Evolutionary conservation across 2,797 vertebrate species (phyloP).

Genomic region (Trichosurus vulpecula): DNA sequence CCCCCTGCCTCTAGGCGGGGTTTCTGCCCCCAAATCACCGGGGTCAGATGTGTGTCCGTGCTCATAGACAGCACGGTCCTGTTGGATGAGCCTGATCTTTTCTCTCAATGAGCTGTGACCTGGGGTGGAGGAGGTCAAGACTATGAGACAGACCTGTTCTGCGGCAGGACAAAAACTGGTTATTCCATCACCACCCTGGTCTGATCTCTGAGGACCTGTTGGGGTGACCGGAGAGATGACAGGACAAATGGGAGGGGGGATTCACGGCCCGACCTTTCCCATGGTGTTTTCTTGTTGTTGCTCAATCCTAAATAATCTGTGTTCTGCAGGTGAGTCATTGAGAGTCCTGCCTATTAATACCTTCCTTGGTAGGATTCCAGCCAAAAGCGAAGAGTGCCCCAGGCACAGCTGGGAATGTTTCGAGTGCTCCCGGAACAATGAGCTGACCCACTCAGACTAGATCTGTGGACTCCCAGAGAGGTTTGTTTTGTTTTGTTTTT

Average conservation of each 20-base stretch:
- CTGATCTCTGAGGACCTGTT: slow-evolving; percentile 20
- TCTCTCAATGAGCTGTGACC: not conserved
- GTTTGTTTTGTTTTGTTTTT: not conserved
- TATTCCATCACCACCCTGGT: slow-evolving; percentile 4
- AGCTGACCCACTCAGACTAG: not conserved
- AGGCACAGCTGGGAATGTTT: not conserved
- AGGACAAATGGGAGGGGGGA: not conserved
- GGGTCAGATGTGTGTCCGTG: not conserved
- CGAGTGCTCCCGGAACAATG: not conserved
- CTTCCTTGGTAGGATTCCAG: not conserved
- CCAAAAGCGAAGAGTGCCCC: not conserved
- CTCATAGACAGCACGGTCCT: not conserved
- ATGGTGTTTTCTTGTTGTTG: not conserved
- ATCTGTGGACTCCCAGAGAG: not conserved
- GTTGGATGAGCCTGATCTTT: not conserved
- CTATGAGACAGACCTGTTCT: slow-evolving; percentile 14
- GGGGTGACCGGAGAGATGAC: slow-evolving; percentile 10
- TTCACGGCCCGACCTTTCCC: slow-evolving; percentile 19
- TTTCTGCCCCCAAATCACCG: not conserved
- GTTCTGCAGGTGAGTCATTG: slow-evolving; percentile 40
- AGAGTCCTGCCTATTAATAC: not conserved
- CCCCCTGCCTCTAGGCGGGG: not conserved
- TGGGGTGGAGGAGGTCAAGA: not conserved
- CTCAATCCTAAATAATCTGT: slow-evolving; percentile 32
- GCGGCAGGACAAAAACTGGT: slow-evolving; percentile 52